Conservation (phyloP, 1,140 invertebrate species). For the Drosophila sucinea region DNA sequence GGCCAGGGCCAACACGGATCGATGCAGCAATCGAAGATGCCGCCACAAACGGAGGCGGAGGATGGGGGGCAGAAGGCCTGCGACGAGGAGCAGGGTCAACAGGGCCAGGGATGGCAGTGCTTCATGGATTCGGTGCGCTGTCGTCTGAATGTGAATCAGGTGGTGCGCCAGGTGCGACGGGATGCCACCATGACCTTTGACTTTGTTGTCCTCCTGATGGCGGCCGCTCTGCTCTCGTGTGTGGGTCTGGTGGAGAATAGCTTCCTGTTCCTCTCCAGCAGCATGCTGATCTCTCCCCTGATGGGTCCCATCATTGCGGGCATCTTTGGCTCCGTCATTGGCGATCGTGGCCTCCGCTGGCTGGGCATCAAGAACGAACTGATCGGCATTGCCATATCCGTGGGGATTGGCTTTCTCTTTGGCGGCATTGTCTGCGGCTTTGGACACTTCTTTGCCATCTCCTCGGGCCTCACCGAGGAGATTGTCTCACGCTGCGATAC, state of each 20-base stretch:
- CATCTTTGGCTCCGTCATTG: conserved; percentile 88
- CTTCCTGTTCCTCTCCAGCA: conserved; percentile 88
- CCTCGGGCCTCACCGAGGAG: conserved; percentile 87
- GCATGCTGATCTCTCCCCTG: conserved; percentile 91
- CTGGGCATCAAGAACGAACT: conserved; percentile 87
- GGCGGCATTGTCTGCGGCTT: conserved; percentile 85
- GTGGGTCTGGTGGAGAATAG: conserved; percentile 91
- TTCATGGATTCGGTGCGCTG: conserved; percentile 86
- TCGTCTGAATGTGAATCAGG: conserved; percentile 88
- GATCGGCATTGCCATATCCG: conserved; percentile 86
- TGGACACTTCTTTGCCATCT: conserved; percentile 85
- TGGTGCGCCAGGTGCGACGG: conserved; percentile 86
- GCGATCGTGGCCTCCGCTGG: conserved; percentile 85
- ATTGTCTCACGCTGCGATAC: conserved; percentile 87
- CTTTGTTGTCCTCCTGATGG: conserved; percentile 87
- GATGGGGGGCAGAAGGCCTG: too few relatives aligned
- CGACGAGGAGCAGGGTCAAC: not conserved
- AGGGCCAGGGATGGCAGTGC: conserved; percentile 83
- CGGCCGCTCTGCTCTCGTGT: conserved; percentile 87
- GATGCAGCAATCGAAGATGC: not conserved
- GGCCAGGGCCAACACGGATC: not conserved
- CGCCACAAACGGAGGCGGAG: not conserved
- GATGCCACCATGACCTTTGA: conserved; percentile 89
- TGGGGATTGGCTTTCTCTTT: conserved; percentile 87
- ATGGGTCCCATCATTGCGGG: conserved; percentile 91